Evolutionary conservation across 2,113 vertebrate genomes (phyloP).

Genomic region (Spea bombifrons): DNA sequence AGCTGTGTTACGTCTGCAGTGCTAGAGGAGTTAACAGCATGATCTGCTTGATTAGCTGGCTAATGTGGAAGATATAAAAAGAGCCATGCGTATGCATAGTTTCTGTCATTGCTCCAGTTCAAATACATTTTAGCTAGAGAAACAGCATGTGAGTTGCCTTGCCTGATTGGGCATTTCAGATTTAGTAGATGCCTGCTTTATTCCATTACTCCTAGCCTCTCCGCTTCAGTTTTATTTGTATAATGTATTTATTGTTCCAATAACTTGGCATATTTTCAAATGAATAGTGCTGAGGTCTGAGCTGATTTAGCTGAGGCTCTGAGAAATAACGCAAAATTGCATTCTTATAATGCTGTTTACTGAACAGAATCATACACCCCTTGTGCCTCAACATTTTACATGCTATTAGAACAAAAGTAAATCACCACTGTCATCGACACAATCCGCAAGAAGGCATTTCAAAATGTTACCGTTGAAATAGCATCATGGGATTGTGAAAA

Average conservation of each 20-base stretch:
- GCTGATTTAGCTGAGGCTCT: constrained; percentile 30
- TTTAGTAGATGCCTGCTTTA: constrained; percentile 43
- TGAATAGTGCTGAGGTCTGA: constrained; percentile 30
- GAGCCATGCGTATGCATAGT: constrained; percentile 32
- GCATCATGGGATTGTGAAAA: not conserved
- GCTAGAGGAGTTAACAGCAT: constrained; percentile 39
- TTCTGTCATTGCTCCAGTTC: constrained; percentile 40
- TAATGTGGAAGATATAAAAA: constrained; percentile 45
- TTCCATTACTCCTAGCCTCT: constrained; percentile 33
- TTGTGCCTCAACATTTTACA: constrained; percentile 23
- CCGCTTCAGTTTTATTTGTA: constrained; percentile 37
- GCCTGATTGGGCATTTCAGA: constrained; percentile 34
- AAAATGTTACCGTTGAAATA: constrained; percentile 3
- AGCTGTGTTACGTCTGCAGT: constrained; percentile 25
- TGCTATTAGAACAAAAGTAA: constrained; percentile 23
- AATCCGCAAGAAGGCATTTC: constrained; percentile 11
- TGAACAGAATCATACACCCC: constrained; percentile 8
- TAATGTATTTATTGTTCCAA: constrained; percentile 47
- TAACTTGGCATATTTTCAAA: constrained; percentile 37
- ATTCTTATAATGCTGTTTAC: constrained; percentile 26
- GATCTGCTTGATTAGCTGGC: constrained; percentile 42
- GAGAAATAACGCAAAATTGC: constrained; percentile 39
- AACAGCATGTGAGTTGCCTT: constrained; percentile 35
- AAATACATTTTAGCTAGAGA: constrained; percentile 37
- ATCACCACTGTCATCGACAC: constrained; percentile 12